Evolutionary conservation across 2,113 vertebrate species (phyloP), one percentile per base, ranked within the genome.

Genomic region (Zosterops japonicus): DNA sequence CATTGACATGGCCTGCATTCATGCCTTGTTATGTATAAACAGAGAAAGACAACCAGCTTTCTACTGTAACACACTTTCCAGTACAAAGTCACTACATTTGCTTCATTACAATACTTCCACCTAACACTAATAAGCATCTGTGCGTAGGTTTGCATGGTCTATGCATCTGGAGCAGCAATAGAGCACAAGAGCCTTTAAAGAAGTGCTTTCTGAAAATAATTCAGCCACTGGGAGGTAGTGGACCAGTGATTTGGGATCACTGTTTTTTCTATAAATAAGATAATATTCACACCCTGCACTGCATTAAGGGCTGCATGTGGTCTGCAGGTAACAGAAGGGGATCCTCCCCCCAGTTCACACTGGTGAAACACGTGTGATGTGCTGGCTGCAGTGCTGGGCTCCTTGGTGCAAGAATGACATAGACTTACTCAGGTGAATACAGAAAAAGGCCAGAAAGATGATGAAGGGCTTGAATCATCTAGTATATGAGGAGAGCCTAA

Each of bases 61-160:
- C 65, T 72, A 41, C 46, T 85, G 25, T 31, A n/a, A 23, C 46
- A 56, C 28, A 11, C 6, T 82, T 81, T 56, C 14, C 41, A 60
- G 41, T 36, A 44, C 8, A 46, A 79, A n/a, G 17, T 76, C 35
- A 42, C 57, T n/a, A 18, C 11, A 46, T 44, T 77, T 18, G 20
- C 39, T 86, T 53, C 31, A 52, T 41, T 78, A 6, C 10, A 83
- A 12, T 19, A 35, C 9, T 82, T 79, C n/a, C 36, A 72, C n/a
- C 24, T 64, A 47, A 75, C 29, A 12, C 16, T 28, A 17, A 33
- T 29, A 33, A 67, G 5, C 25, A n/a, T 61, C 28, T 0, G 0
- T 55, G 52, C 31, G 11, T 21, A 60, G 53, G 21, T 8, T 60
- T 70, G 64, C 0, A 0, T 15, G 29, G 16, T 18, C 44, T 47